These are phyloP conservation scores for Anthonomus grandis DNA, from an alignment of 1,140 invertebrate species.

Conservation along the genomic window DNA sequence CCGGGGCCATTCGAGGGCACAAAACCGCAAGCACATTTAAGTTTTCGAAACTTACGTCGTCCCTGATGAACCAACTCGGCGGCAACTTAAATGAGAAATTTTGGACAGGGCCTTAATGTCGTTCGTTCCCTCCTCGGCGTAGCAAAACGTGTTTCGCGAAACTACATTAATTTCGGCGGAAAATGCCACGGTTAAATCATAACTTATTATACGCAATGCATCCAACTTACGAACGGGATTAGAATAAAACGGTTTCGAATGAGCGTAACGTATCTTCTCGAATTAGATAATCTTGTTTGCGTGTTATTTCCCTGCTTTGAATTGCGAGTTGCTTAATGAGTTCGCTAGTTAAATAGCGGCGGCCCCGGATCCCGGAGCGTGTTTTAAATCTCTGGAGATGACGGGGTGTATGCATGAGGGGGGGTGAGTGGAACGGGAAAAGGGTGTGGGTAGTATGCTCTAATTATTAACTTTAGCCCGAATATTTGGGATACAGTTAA, in stretches of 20 bases:
- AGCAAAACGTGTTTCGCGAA: conserved; percentile 13
- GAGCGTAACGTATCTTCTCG: background rate
- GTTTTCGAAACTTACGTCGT: conserved; percentile 9
- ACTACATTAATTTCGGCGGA: conserved; percentile 8
- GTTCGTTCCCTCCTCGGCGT: too few relatives aligned
- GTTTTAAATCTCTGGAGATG: conserved; percentile 2
- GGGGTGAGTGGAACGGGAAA: too few relatives aligned
- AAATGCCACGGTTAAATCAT: conserved; percentile 3
- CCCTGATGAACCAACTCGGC: background rate
- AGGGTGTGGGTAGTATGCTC: too few relatives aligned
- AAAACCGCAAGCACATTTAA: conserved; percentile 7
- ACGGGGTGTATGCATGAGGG: too few relatives aligned
- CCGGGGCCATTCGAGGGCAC: too few relatives aligned
- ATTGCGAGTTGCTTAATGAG: conserved; percentile 6
- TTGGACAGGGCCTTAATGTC: conserved; percentile 16
- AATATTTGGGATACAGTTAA: too few relatives aligned
- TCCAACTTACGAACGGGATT: conserved; percentile 6
- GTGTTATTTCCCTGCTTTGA: conserved; percentile 4
- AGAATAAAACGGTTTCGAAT: conserved; percentile 11
- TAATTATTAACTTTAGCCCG: too few relatives aligned
- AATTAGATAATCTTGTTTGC: conserved; percentile 10
- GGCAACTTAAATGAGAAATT: conserved; percentile 12
- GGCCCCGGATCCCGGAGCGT: background rate
- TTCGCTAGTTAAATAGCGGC: conserved; percentile 3
- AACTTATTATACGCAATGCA: conserved; percentile 13